Conservation (phyloP, 1,140 invertebrate species). For the Drosophila parvula region DNA sequence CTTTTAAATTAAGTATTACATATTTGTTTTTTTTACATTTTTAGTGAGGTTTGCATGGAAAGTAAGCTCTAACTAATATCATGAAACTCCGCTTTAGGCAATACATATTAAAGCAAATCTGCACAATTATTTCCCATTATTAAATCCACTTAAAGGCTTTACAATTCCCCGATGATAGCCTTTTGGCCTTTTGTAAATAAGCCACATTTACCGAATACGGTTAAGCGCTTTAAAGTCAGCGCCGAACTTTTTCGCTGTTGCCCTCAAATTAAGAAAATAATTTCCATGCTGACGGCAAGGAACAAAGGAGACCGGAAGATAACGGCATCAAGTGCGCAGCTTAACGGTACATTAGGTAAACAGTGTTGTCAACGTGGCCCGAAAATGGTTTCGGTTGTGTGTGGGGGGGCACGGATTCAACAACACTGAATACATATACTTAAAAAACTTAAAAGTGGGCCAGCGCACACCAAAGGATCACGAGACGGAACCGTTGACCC, state of each 20-base stretch:
- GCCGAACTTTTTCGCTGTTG: conserved; percentile 25
- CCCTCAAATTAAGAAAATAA: conserved; percentile 73
- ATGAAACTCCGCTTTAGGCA: not conserved
- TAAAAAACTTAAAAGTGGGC: conserved; percentile 43
- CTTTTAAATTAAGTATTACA: not conserved
- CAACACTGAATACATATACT: conserved; percentile 41
- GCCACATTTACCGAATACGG: conserved; percentile 2
- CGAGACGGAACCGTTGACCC: conserved; percentile 45
- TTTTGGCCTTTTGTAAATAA: not conserved
- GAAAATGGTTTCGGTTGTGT: not conserved
- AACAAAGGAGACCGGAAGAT: conserved; percentile 51
- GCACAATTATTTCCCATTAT: too few relatives aligned
- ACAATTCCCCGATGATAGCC: not conserved
- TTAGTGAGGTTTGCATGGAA: not conserved
- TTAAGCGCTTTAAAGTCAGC: conserved; percentile 52
- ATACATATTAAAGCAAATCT: too few relatives aligned
- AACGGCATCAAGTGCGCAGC: conserved; percentile 71
- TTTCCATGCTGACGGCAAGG: conserved; percentile 47
- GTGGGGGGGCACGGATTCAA: conserved; percentile 3
- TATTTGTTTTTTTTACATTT: not conserved
- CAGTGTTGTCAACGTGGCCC: conserved; percentile 69
- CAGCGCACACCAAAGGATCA: conserved; percentile 18
- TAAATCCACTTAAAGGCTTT: not conserved
- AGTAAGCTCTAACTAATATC: not conserved
- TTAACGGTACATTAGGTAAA: conserved; percentile 82